phyloP scores from a whole-genome alignment of 2,113 vertebrate species.

The Corvus hawaiiensis region DNA sequence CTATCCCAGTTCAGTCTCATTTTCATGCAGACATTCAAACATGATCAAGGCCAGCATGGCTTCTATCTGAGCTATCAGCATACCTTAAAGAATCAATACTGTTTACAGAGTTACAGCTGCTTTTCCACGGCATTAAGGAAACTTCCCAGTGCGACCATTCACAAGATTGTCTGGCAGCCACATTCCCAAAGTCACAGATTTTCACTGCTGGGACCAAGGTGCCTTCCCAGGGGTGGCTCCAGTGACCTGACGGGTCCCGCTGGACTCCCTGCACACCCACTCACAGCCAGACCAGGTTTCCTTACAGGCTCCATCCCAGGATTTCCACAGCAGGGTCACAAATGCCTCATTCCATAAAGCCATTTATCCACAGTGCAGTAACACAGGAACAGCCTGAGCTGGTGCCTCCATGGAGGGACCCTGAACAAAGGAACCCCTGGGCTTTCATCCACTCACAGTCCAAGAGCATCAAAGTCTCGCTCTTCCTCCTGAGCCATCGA shows the following conservation, averaged over 20 bases:
- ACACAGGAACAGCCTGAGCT: neutral
- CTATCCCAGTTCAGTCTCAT: neutral
- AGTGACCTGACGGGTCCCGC: neutral
- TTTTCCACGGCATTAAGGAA: neutral
- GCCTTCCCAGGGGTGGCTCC: neutral
- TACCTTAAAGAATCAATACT: neutral
- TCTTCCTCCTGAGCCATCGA: neutral
- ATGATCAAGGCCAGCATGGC: neutral
- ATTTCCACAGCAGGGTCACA: fast-evolving
- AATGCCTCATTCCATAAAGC: fast-evolving
- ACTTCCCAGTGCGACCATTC: too few relatives aligned
- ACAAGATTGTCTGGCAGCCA: fast-evolving
- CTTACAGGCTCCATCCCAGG: fast-evolving
- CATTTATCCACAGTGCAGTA: neutral
- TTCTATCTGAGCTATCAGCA: fast-evolving
- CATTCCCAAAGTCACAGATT: neutral
- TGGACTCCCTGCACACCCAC: neutral
- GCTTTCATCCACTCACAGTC: neutral
- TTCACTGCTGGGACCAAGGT: neutral
- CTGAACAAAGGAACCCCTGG: neutral
- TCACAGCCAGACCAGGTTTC: neutral
- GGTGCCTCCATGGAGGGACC: neutral
- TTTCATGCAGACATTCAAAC: neutral
- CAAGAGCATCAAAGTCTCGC: fast-evolving
- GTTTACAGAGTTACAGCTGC: neutral